Base-by-base conservation (phyloP, 2,797 vertebrate species). In the Pteronotus mesoamericanus region DNA sequence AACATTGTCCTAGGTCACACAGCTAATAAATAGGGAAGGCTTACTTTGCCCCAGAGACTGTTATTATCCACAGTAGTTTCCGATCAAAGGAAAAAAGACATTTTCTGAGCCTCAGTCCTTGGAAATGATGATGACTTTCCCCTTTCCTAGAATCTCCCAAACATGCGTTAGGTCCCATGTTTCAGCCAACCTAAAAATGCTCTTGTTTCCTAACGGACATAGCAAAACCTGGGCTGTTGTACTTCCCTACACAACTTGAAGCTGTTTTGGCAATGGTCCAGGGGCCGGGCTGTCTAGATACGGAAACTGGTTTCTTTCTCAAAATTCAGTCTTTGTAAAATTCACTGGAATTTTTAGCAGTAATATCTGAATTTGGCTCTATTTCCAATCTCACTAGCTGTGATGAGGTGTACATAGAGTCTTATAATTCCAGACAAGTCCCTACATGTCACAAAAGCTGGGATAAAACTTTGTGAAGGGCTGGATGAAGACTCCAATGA, bases 341-440 rank as follows among this genome's bases (percentile, higher is more conserved):
- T 94, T 93, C 61, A 68, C 55, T 89, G 15, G 46, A 88, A 37
- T 87, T 92, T 95, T 71, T 90, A 90, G 44, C 29, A 55, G 22
- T 94, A 34, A 61, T 84, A 24, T 74, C 89, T 87, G 86, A 55
- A 84, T 87, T 92, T 90, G 86, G 21, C 29, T 84, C 37, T 92
- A 68, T 87, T 94, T 87, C 37, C 57, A 87, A 59, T 61, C 51
- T 87, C 22, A 64, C 95, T 5, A 64, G 29, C 57, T 84, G 29
- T 84, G 29, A 87, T 84, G 66, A 84, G 6, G 12, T 94, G 1
- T 66, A 74, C 9, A n/a, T 61, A 44, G 55, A 90, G 74, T 86
- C 24, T 92, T 92, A 61, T 44, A 83, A 94, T 68, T 95, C 55
- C 53, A 92, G 75, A 64, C n/a, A 95, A 94, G 46, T 89, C 2